Conservation (phyloP, 1,140 invertebrate genomes). For the Zaprionus capensis region DNA sequence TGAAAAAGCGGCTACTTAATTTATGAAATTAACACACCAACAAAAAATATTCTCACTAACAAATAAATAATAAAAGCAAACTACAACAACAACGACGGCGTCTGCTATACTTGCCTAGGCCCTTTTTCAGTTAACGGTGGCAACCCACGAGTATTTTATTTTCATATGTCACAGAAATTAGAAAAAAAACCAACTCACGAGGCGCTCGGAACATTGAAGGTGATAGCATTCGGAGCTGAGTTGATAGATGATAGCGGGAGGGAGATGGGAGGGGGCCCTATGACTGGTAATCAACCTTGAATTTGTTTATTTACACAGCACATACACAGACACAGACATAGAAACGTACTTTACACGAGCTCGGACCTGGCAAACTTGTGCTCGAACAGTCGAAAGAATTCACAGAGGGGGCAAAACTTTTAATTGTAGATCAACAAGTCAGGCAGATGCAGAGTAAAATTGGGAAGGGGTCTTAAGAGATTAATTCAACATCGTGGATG, state of each 20-base stretch:
- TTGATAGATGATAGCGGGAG: slow-evolving; percentile 27
- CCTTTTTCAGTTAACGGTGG: slow-evolving; percentile 57
- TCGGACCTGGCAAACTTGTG: slow-evolving; percentile 35
- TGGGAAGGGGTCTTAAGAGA: background rate
- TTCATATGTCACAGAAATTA: slow-evolving; percentile 72
- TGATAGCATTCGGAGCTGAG: slow-evolving; percentile 43
- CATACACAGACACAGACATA: slow-evolving; percentile 47
- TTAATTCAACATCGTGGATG: background rate
- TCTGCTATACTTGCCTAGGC: slow-evolving; percentile 32
- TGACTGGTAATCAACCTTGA: slow-evolving; percentile 78
- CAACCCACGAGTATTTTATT: slow-evolving; percentile 54
- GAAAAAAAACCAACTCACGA: slow-evolving; percentile 44
- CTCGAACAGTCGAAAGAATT: slow-evolving; percentile 34
- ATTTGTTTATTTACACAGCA: slow-evolving; percentile 68
- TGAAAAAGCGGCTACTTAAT: slow-evolving; percentile 56
- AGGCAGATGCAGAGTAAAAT: background rate
- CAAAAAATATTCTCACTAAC: slow-evolving; percentile 45
- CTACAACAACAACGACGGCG: slow-evolving; percentile 25
- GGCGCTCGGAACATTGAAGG: slow-evolving; percentile 47
- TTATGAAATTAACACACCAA: slow-evolving; percentile 78
- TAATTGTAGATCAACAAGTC: slow-evolving; percentile 22
- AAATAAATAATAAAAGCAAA: slow-evolving; percentile 70
- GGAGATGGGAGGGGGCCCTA: slow-evolving; percentile 16
- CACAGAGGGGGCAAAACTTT: slow-evolving; percentile 5
- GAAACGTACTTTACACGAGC: slow-evolving; percentile 13